phyloP scores from a whole-genome alignment of 1,140 invertebrate species.

The Euwallacea similis region DNA sequence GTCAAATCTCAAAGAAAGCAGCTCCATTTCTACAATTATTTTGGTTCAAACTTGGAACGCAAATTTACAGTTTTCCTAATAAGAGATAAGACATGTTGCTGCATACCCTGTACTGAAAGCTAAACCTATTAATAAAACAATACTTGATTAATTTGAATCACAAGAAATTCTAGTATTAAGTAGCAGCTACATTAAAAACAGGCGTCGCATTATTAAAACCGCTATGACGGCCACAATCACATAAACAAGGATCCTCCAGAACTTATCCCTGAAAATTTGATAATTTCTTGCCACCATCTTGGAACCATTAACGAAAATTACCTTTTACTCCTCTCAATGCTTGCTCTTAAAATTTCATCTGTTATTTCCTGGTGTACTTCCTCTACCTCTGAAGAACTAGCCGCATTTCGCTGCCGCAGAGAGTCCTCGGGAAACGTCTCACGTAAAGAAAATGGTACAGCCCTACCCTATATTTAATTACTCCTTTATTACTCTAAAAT shows the following conservation, averaged over 20 bases:
- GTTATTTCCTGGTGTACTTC: conserved; percentile 18
- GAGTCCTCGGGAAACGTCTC: neutral
- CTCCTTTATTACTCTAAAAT: too few relatives aligned
- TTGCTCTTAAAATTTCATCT: conserved; percentile 25
- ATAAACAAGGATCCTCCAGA: conserved; percentile 49
- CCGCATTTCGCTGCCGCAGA: conserved; percentile 17
- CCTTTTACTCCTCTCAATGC: conserved; percentile 28
- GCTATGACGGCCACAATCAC: conserved; percentile 47
- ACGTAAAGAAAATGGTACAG: neutral
- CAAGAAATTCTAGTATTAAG: too few relatives aligned
- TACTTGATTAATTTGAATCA: too few relatives aligned
- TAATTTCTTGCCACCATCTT: conserved; percentile 4
- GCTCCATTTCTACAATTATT: too few relatives aligned
- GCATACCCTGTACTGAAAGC: too few relatives aligned
- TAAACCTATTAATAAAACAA: too few relatives aligned
- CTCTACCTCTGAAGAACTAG: neutral
- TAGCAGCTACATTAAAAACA: conserved; percentile 43
- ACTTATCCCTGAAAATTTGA: conserved; percentile 46
- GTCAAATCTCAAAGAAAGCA: too few relatives aligned
- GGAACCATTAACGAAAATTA: conserved; percentile 29
- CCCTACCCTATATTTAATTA: neutral
- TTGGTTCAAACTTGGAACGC: too few relatives aligned
- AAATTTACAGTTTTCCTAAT: too few relatives aligned
- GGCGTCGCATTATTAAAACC: conserved; percentile 45
- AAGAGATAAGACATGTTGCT: too few relatives aligned